Evolutionary conservation across 2,888 invertebrate species (phyloP), one percentile per base, ranked within the genome.

Genomic region (Synergus laeviventris): DNA sequence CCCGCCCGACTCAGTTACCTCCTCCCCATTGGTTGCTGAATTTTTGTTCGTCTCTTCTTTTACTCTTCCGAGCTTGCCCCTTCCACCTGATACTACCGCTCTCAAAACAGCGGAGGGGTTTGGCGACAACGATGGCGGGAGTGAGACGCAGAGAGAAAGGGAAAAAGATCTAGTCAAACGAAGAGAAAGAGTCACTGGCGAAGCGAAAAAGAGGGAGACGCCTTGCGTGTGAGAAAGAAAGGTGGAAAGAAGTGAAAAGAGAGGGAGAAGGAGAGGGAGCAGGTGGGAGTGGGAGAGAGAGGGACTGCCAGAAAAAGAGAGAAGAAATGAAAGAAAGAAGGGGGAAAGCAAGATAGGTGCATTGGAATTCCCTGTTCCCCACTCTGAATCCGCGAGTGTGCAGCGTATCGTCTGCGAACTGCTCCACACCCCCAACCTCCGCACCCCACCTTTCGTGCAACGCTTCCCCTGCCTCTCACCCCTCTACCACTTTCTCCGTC

Each of bases 331-430:
- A 49, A 31, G 77, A 73, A 54, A 39, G 73, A 73, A 42, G 75
- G 56, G 76, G 75, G 79, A 77, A 73, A 18, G 74, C 73, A 60
- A 70, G 79, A 73, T 78, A 77, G 73, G 83, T 84, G 85, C 85
- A 83, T 81, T 87, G 88, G 88, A 89, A 89, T 88, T 86, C 87
- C 86, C 87, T 86, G 85, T 84, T 82, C 84, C 84, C 87, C 81
- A 82, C 84, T 84, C 83, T 82, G 83, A 82, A 81, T 80, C 84
- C 84, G 81, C 79, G 81, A 83, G 82, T 83, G 84, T 83, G 76
- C 81, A 66, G 83, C 83, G 85, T 83, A 84, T 84, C 84, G 83
- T 84, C 84, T 82, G 81, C 81, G 84, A 49, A 70, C 42, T 45
- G 12, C 31, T 70, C 66, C 49, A 14, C 31, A 74, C 82, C 77